Evolutionary conservation across 2,888 invertebrate genomes (phyloP).

Genomic region (Cephus runcator): DNA sequence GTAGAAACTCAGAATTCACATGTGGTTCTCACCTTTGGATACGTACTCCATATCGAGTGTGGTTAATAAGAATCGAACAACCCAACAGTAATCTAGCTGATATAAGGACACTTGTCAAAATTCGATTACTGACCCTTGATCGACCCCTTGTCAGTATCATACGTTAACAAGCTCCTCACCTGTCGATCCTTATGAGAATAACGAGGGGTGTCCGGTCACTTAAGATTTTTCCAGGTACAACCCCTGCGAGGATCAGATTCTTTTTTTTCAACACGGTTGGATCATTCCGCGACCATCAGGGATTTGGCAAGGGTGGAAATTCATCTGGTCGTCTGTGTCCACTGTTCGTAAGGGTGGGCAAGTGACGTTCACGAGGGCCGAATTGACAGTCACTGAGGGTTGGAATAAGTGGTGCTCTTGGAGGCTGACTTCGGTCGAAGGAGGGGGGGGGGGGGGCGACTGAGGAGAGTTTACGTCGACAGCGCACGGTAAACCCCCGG

Average conservation of each 20-base stretch:
- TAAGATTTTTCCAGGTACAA: background rate
- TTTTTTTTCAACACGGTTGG: background rate
- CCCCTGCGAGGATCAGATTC: background rate
- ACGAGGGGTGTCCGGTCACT: background rate
- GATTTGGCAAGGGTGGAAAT: background rate
- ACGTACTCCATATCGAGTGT: background rate
- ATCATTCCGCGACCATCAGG: background rate
- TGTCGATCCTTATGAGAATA: background rate
- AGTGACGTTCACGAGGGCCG: background rate
- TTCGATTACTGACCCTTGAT: background rate
- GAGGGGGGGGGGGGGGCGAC: constrained; percentile 42
- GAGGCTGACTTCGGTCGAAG: constrained; percentile 32
- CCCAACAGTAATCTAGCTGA: background rate
- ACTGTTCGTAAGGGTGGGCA: background rate
- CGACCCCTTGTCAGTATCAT: background rate
- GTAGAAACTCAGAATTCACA: constrained; percentile 39
- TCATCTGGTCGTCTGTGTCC: background rate
- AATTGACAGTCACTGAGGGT: constrained; percentile 45
- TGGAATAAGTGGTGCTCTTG: constrained; percentile 47
- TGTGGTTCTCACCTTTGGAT: constrained; percentile 42
- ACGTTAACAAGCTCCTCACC: background rate
- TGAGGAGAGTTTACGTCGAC: constrained; percentile 64
- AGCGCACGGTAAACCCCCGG: constrained; percentile 62
- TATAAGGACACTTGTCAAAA: background rate
- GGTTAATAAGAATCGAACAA: background rate